Percentiles rank a stretch among this genome's conserved stretches.
Conservation (phyloP, 2,113 vertebrate species). For the Cyanoderma ruficeps region DNA sequence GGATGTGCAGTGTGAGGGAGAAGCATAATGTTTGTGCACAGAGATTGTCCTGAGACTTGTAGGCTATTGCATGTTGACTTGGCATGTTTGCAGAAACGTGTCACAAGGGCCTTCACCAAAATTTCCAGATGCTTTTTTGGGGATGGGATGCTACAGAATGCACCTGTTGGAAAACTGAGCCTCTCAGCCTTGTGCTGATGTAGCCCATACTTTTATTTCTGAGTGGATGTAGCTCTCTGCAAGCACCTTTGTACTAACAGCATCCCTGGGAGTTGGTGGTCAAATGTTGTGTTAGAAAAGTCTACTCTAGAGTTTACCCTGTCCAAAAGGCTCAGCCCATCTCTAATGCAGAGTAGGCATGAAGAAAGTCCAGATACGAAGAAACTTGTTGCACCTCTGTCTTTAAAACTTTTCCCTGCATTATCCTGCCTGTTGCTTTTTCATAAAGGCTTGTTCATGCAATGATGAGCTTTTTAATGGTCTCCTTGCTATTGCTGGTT, state of each 20-base stretch:
- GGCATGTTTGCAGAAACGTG: neutral
- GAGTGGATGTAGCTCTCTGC: neutral
- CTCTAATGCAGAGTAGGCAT: neutral
- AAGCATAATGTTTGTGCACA: neutral
- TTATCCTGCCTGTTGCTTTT: neutral
- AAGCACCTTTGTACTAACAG: neutral
- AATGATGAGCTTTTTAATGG: neutral
- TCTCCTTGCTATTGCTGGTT: neutral
- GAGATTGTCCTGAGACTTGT: neutral
- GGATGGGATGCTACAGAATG: neutral
- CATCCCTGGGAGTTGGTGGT: neutral
- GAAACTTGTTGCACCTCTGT: neutral
- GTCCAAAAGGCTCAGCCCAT: neutral
- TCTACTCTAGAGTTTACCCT: neutral
- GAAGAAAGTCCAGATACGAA: neutral
- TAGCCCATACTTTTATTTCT: neutral
- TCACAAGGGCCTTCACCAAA: neutral
- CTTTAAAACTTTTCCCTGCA: neutral
- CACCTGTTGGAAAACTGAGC: neutral
- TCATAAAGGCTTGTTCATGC: neutral
- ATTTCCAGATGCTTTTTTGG: neutral
- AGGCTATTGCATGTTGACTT: neutral
- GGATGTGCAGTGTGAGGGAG: neutral
- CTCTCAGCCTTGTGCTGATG: neutral
- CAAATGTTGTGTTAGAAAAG: neutral